phyloP scores from a whole-genome alignment of 2,888 invertebrate genomes.

The Diplazon laetatorius region DNA sequence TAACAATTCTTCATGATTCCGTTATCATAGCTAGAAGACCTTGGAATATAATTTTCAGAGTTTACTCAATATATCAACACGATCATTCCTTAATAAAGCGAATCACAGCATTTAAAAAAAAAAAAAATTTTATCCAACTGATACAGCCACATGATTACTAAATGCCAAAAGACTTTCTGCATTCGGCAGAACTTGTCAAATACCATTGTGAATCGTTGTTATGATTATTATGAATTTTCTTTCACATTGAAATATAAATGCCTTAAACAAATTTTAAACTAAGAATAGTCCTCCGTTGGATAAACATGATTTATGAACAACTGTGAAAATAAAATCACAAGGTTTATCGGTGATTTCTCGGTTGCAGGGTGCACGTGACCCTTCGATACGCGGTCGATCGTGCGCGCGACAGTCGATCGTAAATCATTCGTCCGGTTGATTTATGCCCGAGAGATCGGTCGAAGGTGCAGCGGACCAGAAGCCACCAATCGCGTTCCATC shows the following conservation, averaged over 20 bases:
- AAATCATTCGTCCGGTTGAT: conserved; percentile 35
- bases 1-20: too few species aligned
- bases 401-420: conserved; percentile 26
- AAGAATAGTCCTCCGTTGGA: background rate
- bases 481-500: conserved; percentile 2
- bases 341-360: background rate
- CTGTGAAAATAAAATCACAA: background rate
- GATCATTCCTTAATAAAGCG: too few species aligned
- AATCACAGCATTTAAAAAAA: too few species aligned
- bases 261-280: too few species aligned
- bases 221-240: too few species aligned
- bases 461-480: conserved; percentile 25
- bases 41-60: background rate
- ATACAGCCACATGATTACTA: too few species aligned
- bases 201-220: too few species aligned
- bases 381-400: background rate
- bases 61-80: background rate
- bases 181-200: too few species aligned
- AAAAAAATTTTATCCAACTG: too few species aligned
- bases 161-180: too few species aligned
- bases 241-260: too few species aligned
- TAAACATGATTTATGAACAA: background rate
- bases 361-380: background rate
- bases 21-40: background rate
- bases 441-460: conserved; percentile 19